Evolutionary conservation across 2,888 invertebrate genomes (phyloP).

Genomic region (Nineta flava): DNA sequence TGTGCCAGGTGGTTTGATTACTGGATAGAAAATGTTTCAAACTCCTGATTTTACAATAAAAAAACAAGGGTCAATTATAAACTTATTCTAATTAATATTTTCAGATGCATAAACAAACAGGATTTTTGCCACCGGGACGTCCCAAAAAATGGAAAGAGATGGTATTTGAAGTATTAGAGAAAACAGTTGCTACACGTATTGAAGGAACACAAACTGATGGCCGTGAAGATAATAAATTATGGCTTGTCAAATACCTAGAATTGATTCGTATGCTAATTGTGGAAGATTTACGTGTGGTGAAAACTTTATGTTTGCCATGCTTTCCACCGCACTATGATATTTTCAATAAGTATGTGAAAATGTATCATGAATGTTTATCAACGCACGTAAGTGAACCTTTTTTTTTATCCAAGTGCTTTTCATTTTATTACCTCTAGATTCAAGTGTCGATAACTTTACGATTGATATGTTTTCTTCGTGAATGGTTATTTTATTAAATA

Average conservation of each 20-base stretch:
- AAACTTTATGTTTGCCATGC: constrained; percentile 78
- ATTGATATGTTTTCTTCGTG: too few species aligned
- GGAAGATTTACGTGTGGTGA: constrained; percentile 82
- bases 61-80: too few species aligned
- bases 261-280: constrained; percentile 69
- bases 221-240: constrained; percentile 78
- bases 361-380: constrained; percentile 85
- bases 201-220: constrained; percentile 94
- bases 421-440: too few species aligned
- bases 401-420: too few species aligned
- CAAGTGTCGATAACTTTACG: too few species aligned
- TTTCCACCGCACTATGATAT: constrained; percentile 94
- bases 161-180: constrained; percentile 66
- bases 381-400: constrained; percentile 50
- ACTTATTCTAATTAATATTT: constrained; percentile 11
- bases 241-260: constrained; percentile 91
- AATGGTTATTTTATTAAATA: too few species aligned
- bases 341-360: constrained; percentile 73
- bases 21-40: too few species aligned
- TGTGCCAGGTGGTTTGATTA: too few species aligned
- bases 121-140: constrained; percentile 86
- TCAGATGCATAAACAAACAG: constrained; percentile 59
- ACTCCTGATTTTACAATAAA: too few species aligned
- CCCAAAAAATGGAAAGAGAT: constrained; percentile 84
- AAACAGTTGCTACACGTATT: constrained; percentile 66